A percentile compares a stretch with the other conserved stretches of the same genome.
These are phyloP conservation scores for Genyomyrus donnyi DNA, from an alignment of 2,113 vertebrate genomes.

Conservation along the genomic window DNA sequence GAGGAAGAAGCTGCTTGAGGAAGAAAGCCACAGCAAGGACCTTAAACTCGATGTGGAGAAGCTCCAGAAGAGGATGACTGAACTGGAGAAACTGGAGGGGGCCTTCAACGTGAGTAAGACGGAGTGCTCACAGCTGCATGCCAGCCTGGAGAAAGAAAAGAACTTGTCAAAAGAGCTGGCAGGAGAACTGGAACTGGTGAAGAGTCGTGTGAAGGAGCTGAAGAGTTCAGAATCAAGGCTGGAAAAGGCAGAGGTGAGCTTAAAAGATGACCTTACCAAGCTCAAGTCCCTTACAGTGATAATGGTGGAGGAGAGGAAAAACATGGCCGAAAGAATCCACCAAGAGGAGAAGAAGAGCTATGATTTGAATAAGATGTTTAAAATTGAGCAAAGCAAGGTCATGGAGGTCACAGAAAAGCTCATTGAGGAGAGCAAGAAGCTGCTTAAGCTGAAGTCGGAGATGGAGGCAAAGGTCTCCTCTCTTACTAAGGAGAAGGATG, in stretches of 20 bases:
- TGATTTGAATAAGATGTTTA: constrained; percentile 74
- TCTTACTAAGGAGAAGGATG: constrained; percentile 76
- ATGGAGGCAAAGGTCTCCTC: constrained; percentile 83
- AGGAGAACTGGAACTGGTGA: constrained; percentile 79
- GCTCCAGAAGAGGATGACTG: constrained; percentile 83
- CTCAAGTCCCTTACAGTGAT: constrained; percentile 91
- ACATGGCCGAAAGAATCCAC: constrained; percentile 81
- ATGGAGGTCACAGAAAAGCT: constrained; percentile 93
- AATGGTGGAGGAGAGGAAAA: constrained; percentile 87
- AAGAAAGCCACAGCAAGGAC: constrained; percentile 76
- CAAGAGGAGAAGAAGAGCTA: constrained; percentile 85
- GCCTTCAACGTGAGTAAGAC: constrained; percentile 76
- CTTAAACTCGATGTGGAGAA: constrained; percentile 84
- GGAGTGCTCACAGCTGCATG: constrained; percentile 75
- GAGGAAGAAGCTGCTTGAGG: constrained; percentile 79
- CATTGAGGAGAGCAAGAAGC: constrained; percentile 94
- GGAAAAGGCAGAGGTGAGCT: constrained; percentile 82
- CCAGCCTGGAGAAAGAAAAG: constrained; percentile 80
- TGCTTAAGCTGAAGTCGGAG: constrained; percentile 89
- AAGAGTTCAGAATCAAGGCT: constrained; percentile 82
- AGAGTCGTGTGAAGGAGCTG: constrained; percentile 84
- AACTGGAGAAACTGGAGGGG: constrained; percentile 82
- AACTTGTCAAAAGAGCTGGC: constrained; percentile 79
- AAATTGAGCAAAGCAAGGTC: constrained; percentile 85
- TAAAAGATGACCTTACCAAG: constrained; percentile 90